phyloP scores from a whole-genome alignment of 2,888 invertebrate genomes.

The Neoscelio sp. region DNA sequence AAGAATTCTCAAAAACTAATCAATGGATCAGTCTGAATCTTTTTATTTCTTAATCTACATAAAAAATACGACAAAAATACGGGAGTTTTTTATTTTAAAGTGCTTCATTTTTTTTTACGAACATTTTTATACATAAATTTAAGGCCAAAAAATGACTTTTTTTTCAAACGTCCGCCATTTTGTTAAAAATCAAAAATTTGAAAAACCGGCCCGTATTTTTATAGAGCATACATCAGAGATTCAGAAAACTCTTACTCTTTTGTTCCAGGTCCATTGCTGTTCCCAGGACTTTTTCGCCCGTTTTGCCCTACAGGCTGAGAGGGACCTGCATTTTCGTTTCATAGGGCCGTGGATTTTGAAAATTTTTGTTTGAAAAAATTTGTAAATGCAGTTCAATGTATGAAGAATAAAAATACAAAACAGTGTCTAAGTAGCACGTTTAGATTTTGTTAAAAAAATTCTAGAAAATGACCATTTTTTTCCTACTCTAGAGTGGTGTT shows the following conservation, averaged over 20 bases:
- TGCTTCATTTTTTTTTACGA: slow-evolving; percentile 18
- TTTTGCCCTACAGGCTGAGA: slow-evolving; percentile 19
- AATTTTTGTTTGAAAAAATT: slow-evolving; percentile 13
- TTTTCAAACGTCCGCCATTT: slow-evolving; percentile 32
- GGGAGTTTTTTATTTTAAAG: slow-evolving; percentile 20
- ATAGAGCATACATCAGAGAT: slow-evolving; percentile 22
- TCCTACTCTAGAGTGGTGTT: slow-evolving; percentile 14
- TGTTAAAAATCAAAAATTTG: slow-evolving; percentile 32
- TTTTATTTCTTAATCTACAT: slow-evolving; percentile 17
- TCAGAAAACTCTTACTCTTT: slow-evolving; percentile 26
- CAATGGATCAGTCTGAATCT: slow-evolving; percentile 27
- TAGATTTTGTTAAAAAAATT: slow-evolving; percentile 9
- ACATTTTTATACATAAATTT: slow-evolving; percentile 22
- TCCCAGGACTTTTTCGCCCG: slow-evolving; percentile 13
- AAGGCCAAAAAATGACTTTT: slow-evolving; percentile 25
- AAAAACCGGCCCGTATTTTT: slow-evolving; percentile 31
- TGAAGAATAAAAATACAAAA: slow-evolving; percentile 11
- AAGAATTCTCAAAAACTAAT: slow-evolving; percentile 31
- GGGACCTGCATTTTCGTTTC: slow-evolving; percentile 26
- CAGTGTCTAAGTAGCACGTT: slow-evolving; percentile 13
- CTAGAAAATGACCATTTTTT: slow-evolving; percentile 1
- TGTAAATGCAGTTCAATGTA: slow-evolving; percentile 12
- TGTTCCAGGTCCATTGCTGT: slow-evolving; percentile 40
- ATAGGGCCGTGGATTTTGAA: slow-evolving; percentile 5
- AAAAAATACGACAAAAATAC: slow-evolving; percentile 22